Conservation (phyloP, 2,797 vertebrate species). For the Centroberyx gerrardi region DNA sequence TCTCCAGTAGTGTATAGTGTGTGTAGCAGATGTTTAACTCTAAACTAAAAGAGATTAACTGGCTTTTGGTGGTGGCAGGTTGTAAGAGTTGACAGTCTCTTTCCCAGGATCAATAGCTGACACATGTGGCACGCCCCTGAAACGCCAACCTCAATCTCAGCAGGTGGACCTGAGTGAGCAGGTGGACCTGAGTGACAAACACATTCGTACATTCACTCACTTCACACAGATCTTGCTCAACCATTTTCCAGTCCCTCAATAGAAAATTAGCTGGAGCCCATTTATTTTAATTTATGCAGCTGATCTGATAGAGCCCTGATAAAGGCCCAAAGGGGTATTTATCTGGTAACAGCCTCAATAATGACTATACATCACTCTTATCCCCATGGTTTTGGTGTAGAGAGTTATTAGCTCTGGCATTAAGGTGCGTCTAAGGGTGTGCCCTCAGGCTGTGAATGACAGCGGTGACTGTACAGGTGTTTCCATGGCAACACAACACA, state of each 20-base stretch:
- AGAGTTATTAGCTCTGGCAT: constrained; percentile 23
- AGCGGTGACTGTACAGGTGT: constrained; percentile 35
- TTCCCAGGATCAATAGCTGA: constrained; percentile 37
- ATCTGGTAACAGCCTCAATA: neutral
- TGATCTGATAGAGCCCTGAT: neutral
- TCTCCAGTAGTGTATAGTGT: neutral
- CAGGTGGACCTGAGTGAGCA: constrained; percentile 3
- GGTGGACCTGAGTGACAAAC: constrained; percentile 7
- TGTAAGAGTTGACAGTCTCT: constrained; percentile 15
- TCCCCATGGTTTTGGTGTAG: neutral
- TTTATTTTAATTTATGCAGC: neutral
- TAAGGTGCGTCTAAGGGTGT: constrained; percentile 63
- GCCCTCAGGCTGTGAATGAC: constrained; percentile 18
- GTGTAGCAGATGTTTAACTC: neutral
- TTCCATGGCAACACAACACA: constrained; percentile 41
- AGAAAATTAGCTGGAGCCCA: neutral
- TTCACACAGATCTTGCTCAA: constrained; percentile 1
- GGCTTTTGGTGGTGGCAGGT: neutral
- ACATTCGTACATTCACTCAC: constrained; percentile 4
- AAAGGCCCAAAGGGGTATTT: neutral
- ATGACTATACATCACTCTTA: neutral
- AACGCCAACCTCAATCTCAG: constrained; percentile 31
- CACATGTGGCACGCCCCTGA: constrained; percentile 57
- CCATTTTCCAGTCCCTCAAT: neutral
- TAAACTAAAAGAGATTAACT: neutral